Base-by-base conservation (phyloP, 1,140 invertebrate genomes). In the Drosophila parabipectinata region DNA sequence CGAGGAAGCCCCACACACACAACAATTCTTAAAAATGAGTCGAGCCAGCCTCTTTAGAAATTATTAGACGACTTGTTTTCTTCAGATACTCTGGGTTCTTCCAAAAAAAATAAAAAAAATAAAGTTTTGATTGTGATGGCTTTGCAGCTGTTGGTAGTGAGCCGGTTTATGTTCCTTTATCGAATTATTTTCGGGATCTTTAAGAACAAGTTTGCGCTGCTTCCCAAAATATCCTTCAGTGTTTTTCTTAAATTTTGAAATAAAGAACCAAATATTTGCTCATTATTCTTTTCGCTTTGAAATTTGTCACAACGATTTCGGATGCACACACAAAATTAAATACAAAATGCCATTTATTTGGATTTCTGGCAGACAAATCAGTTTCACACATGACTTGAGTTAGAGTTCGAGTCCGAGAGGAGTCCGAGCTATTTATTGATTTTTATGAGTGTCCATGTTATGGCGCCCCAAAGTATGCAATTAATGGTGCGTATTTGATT, bases 141-240 rank as follows among this genome's bases (percentile, higher is more conserved):
- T 54, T 63, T 81, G 79, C 79, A 81, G 79, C 78, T 81, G 79
- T 81, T 81, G 73, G 30, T 44, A 73, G 53, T 72, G 73, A 81
- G 79, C 78, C 73, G 73, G 79, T 81, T 81, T 79, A 30, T 44
- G 10, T 24, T 64, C 67, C 37, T 68, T 51, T 63, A 32, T 57
- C 14, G 4, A 41, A 44, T 15, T 44, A 44, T 15, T 69, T 68
- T 39, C 45, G 3, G 30, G 14, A 4, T 45, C 57, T 10, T 21
- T 21, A 21, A 21, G 21, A 21, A 21, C 21, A 21, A 21, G 21
- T 21, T 21, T 21, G 18, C 18, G 18, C 18, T 18, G 18, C 18
- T 18, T 18, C 18, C 18, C 18, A 18, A 18, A 18, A 18, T 18
- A 21, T 21, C 21, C 21, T 21, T 3, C 21, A 21, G 2, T 3